A percentile compares a stretch with the other conserved stretches of the same genome.
Conservation (phyloP, 2,888 invertebrate genomes). For the Magallana nippona region DNA sequence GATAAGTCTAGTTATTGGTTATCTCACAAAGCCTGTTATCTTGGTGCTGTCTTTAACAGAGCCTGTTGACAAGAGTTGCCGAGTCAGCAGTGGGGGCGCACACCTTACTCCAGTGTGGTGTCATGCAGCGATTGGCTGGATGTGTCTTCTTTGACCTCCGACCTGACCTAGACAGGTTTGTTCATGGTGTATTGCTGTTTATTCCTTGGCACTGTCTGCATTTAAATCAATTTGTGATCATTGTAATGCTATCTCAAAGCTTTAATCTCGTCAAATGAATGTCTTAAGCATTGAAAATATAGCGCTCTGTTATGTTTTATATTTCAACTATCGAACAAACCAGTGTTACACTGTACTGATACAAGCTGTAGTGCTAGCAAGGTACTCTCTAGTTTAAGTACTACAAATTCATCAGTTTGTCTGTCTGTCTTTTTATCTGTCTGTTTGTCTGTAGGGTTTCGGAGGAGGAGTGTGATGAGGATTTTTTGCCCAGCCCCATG, state of each 20-base stretch:
- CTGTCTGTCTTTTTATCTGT: background rate
- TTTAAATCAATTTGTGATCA: background rate
- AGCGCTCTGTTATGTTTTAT: too few species aligned
- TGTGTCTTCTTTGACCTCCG: conserved; percentile 77
- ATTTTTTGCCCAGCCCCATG: conserved; percentile 83
- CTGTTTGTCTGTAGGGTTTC: too few species aligned
- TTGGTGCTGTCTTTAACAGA: conserved; percentile 60
- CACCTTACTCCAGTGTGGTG: conserved; percentile 73
- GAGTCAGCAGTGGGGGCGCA: conserved; percentile 76
- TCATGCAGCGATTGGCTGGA: conserved; percentile 75
- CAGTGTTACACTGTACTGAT: too few species aligned
- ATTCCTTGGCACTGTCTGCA: background rate
- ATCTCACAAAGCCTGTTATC: too few species aligned
- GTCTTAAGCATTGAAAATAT: too few species aligned
- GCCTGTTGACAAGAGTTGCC: conserved; percentile 75
- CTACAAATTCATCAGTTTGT: background rate
- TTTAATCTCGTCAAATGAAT: too few species aligned
- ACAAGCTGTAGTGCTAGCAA: too few species aligned
- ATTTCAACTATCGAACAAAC: too few species aligned
- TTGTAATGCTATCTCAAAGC: too few species aligned
- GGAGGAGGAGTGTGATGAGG: conserved; percentile 53
- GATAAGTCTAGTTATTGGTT: too few species aligned
- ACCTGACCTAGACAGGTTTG: conserved; percentile 74
- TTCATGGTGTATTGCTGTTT: background rate
- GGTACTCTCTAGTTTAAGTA: too few species aligned